Conservation (phyloP, 2,113 vertebrate genomes). For the Syngnathus scovelli region DNA sequence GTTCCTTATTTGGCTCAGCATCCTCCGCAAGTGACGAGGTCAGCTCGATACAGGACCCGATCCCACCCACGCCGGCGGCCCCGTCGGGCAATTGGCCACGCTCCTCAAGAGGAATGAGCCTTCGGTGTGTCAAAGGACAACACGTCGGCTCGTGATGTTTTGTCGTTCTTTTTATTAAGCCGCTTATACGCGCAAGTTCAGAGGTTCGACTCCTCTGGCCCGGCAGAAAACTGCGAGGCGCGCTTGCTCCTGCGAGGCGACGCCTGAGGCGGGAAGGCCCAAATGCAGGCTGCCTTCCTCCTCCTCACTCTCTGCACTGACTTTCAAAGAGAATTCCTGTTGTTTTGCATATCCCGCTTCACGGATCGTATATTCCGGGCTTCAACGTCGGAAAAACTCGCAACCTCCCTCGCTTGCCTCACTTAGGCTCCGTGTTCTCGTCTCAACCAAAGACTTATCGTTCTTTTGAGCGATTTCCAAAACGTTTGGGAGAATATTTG, state of each 20-base stretch:
- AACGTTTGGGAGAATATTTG: no score
- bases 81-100: slow-evolving; percentile 28
- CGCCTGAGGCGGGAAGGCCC: slow-evolving; percentile 31
- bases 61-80: slow-evolving; percentile 42
- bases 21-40: slow-evolving; percentile 57
- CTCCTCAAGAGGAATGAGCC: slow-evolving; percentile 33
- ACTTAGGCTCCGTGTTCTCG: no score
- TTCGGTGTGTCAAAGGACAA: slow-evolving; percentile 56
- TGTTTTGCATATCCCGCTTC: slow-evolving; percentile 57
- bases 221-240: slow-evolving; percentile 43
- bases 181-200: slow-evolving; percentile 52
- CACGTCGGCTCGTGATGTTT: slow-evolving; percentile 25
- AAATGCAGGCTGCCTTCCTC: slow-evolving; percentile 45
- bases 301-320: slow-evolving; percentile 38
- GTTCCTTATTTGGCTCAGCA: slow-evolving; percentile 40
- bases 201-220: slow-evolving; percentile 55
- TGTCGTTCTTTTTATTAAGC: slow-evolving; percentile 45
- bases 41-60: slow-evolving; percentile 23
- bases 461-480: no score
- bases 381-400: slow-evolving; percentile 4
- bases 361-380: slow-evolving; percentile 47
- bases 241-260: slow-evolving; percentile 38
- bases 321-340: slow-evolving; percentile 64
- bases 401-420: no score
- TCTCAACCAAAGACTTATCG: no score